phyloP scores from a whole-genome alignment of 2,113 vertebrate species.

The Stegostoma tigrinum region DNA sequence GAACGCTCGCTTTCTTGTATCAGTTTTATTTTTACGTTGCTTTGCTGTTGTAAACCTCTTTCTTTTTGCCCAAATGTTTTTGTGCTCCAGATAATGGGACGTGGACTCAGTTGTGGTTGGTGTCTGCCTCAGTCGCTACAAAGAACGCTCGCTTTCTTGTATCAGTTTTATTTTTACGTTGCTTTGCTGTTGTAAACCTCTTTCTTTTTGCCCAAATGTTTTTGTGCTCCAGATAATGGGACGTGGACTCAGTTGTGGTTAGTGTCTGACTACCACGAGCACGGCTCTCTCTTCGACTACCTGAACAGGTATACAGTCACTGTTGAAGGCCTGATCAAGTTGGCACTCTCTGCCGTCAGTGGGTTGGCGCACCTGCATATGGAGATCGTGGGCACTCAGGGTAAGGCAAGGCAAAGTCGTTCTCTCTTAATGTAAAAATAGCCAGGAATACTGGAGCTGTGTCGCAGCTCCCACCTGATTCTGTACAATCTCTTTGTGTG shows the following conservation, averaged over 20 bases:
- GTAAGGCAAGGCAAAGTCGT: conserved; percentile 52
- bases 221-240: conserved; percentile 74
- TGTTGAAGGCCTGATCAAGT: conserved; percentile 93
- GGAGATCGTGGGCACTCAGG: conserved; percentile 99
- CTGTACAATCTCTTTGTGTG: no score
- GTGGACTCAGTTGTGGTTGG: conserved; percentile 95
- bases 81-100: conserved; percentile 82
- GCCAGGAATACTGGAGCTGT: neutral
- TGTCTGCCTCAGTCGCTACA: conserved; percentile 56
- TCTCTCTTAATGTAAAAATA: neutral
- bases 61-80: neutral
- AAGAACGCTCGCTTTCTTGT: neutral
- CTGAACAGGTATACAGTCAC: conserved; percentile 91
- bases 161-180: neutral
- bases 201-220: neutral
- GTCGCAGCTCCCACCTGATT: no score
- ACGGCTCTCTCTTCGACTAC: conserved; percentile 93
- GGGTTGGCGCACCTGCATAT: conserved; percentile 94
- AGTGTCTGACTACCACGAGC: conserved; percentile 92
- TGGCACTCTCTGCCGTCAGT: conserved; percentile 84
- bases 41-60: neutral
- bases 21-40: neutral
- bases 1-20: neutral
- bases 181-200: neutral
- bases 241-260: conserved; percentile 98